Conservation (phyloP, 2,113 vertebrate species). For the Pelodiscus sinensis region DNA sequence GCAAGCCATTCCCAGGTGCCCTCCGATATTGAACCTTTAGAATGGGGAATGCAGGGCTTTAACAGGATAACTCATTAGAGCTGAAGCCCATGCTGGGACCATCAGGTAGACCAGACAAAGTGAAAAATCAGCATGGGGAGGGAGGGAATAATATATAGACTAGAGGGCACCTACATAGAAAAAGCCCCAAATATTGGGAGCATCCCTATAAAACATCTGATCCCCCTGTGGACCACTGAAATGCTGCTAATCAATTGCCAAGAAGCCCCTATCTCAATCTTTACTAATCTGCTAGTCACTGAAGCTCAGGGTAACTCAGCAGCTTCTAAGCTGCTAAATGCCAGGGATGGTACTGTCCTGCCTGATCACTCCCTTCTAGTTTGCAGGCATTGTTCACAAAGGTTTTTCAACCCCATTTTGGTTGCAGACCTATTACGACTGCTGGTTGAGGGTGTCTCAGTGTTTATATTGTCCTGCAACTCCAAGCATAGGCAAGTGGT, state of each 20-base stretch:
- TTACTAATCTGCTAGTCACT: background rate
- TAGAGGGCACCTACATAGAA: too few relatives aligned
- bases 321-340: background rate
- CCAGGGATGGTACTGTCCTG: background rate
- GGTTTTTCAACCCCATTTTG: background rate
- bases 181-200: too few relatives aligned
- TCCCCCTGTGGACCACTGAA: background rate
- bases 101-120: background rate
- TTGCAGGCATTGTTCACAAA: background rate
- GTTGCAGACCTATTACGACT: background rate
- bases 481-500: too few relatives aligned
- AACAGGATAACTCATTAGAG: background rate
- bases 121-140: too few relatives aligned
- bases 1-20: background rate
- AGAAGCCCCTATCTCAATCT: background rate
- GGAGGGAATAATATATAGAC: too few relatives aligned
- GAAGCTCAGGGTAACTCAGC: background rate
- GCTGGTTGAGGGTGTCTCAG: background rate
- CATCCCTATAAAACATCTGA: too few relatives aligned
- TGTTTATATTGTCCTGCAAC: background rate
- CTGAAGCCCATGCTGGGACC: background rate
- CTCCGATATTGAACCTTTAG: background rate
- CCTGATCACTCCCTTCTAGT: background rate
- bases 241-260: background rate
- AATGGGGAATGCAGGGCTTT: background rate